Percentiles rank a stretch among this genome's conserved stretches.
phyloP scores from a whole-genome alignment of 2,888 invertebrate genomes.

The Catocala fraxini region DNA sequence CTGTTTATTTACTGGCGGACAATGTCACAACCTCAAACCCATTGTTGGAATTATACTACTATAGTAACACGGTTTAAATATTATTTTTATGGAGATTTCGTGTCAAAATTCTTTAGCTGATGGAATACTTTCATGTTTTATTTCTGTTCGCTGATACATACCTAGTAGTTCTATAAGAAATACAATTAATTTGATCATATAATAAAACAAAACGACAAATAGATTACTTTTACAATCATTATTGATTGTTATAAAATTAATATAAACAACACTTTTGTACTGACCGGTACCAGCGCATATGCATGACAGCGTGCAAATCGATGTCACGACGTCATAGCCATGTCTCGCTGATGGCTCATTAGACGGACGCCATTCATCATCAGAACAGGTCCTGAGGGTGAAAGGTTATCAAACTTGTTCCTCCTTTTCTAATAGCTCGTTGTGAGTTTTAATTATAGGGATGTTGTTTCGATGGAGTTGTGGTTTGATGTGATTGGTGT shows the following conservation, averaged over 20 bases:
- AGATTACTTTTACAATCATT: no score
- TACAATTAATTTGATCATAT: no score
- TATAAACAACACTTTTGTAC: conserved; percentile 21
- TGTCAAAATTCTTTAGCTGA: no score
- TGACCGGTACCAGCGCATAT: conserved; percentile 43
- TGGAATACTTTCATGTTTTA: no score
- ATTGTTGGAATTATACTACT: no score
- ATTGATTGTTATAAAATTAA: not conserved
- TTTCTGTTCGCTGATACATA: no score
- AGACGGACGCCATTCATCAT: conserved; percentile 64
- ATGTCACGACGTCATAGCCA: conserved; percentile 56
- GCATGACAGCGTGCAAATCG: conserved; percentile 59
- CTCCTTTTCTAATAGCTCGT: conserved; percentile 7
- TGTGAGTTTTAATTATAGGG: conserved; percentile 8
- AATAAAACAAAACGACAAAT: no score
- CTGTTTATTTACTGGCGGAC: no score
- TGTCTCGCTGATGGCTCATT: conserved; percentile 56
- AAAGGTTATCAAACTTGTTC: conserved; percentile 46
- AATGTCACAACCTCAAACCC: no score
- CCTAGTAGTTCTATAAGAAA: no score
- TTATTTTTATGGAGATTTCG: no score
- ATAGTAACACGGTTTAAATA: no score
- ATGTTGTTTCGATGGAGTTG: not conserved
- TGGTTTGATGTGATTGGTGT: not conserved
- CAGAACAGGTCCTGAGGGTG: conserved; percentile 61